Base-by-base conservation (phyloP, 1,140 invertebrate species). In the Thalassaphorura encarpata region DNA sequence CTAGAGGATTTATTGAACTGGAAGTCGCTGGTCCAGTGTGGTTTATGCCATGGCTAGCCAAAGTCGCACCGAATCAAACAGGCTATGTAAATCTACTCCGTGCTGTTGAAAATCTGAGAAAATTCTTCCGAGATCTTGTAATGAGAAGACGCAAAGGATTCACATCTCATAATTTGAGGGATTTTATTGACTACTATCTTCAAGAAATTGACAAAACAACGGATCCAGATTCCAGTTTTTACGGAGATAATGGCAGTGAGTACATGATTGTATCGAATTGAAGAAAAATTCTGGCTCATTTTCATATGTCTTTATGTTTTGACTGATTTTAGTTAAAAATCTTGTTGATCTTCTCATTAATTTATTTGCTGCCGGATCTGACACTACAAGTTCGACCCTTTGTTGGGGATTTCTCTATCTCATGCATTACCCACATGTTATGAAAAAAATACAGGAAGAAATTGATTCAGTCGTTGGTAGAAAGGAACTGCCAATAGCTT, bases 371-470 rank as follows among this genome's bases (percentile, higher is more conserved):
- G 86, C 84, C 26, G 85, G 85, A 1, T 83, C 85, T 0, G 85
- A 89, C 70, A 89, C 86, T 0, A 87, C 85, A 0, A 81, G 78
- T 26, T 87, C 87, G 65, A 80, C 80, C 24, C 72, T 88, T 60
- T 78, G 80, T n/a, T 88, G 87, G 67, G 78, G 80, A 39, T 83
- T 92, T 50, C 77, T 89, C 49, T 82, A 86, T 60, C 70, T 92
- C 55, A 77, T 89, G 0, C 69, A 81, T 39, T 77, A 85, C 66
- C 86, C 83, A n/a, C 11, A 36, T 11, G n/a, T n/a, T n/a, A n/a
- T n/a, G n/a, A n/a, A n/a, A n/a, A n/a, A n/a, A n/a, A n/a, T n/a
- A n/a, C n/a, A n/a, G n/a, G n/a, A n/a, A n/a, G n/a, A n/a, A n/a
- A n/a, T n/a, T n/a, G n/a, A n/a, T n/a, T n/a, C n/a, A n/a, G n/a